Evolutionary conservation across 1,140 invertebrate genomes (phyloP).

Genomic region (Drosophila nikananu): DNA sequence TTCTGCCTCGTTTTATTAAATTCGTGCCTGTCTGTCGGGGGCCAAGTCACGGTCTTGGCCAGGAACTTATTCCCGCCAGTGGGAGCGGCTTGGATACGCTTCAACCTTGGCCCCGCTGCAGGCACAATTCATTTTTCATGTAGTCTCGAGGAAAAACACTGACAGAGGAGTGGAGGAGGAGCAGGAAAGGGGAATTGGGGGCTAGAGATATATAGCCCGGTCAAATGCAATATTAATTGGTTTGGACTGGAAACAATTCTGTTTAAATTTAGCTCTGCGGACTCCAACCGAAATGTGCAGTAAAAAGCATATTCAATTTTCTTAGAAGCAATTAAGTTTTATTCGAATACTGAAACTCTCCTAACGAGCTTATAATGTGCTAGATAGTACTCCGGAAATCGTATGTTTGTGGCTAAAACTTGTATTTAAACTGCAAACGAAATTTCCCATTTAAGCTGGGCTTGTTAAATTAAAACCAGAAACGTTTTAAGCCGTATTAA

Average conservation of each 20-base stretch:
- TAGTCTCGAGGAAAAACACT: slow-evolving; percentile 27
- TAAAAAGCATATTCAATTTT: slow-evolving; percentile 3
- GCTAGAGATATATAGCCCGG: slow-evolving; percentile 20
- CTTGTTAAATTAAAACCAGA: neutral
- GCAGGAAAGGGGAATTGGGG: neutral
- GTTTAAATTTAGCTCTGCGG: neutral
- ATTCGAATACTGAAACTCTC: neutral
- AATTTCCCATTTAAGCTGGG: neutral
- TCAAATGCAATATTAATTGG: slow-evolving; percentile 61
- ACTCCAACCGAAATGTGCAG: neutral
- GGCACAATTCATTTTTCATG: slow-evolving; percentile 60
- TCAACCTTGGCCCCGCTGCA: slow-evolving; percentile 51
- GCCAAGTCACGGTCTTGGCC: slow-evolving; percentile 52
- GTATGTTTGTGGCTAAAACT: neutral
- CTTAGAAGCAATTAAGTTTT: neutral
- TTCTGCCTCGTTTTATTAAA: slow-evolving; percentile 67
- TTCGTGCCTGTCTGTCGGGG: slow-evolving; percentile 66
- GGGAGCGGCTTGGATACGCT: slow-evolving; percentile 19
- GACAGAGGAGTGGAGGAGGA: neutral
- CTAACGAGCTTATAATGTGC: neutral
- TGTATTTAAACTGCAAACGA: neutral
- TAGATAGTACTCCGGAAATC: too few relatives aligned
- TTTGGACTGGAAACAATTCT: slow-evolving; percentile 45
- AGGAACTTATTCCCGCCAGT: slow-evolving; percentile 39
- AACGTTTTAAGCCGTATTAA: neutral